phyloP scores from a whole-genome alignment of 1,140 invertebrate genomes.

The Bradynema listronoti region DNA sequence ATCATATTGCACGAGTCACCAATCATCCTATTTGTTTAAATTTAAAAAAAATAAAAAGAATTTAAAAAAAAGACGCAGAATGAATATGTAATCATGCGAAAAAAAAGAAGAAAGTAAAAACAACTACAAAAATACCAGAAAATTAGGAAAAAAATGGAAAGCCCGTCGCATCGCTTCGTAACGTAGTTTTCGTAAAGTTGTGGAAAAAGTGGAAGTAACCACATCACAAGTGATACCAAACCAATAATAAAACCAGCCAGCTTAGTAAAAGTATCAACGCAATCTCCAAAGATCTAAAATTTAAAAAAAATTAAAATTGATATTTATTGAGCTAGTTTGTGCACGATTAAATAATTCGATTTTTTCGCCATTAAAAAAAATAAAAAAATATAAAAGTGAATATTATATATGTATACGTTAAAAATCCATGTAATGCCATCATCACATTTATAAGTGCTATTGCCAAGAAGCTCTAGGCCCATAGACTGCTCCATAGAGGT shows the following conservation, averaged over 20 bases:
- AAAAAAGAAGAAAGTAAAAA: conserved; percentile 10
- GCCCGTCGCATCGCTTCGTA: conserved; percentile 42
- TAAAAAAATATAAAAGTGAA: background rate
- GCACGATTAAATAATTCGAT: background rate
- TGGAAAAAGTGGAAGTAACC: conserved; percentile 42
- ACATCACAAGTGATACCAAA: conserved; percentile 40
- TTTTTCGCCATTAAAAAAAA: conserved; percentile 16
- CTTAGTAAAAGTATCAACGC: conserved; percentile 42
- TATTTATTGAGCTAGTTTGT: conserved; percentile 9
- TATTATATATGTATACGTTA: background rate
- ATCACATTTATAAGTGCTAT: conserved; percentile 20
- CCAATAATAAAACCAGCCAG: conserved; percentile 38
- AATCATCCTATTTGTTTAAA: conserved; percentile 34
- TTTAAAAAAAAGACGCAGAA: background rate
- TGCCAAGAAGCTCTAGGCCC: background rate
- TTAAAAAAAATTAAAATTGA: background rate
- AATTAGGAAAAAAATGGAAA: conserved; percentile 44
- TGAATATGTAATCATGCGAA: background rate
- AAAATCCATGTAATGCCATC: conserved; percentile 32
- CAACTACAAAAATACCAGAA: too few species aligned
- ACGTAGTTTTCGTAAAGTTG: conserved; percentile 48
- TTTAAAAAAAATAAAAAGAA: conserved; percentile 9
- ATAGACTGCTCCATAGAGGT: background rate
- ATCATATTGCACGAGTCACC: conserved; percentile 57
- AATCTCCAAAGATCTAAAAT: conserved; percentile 46